Evolutionary conservation across 2,113 vertebrate genomes (phyloP).

Genomic region (Chloebia gouldiae): DNA sequence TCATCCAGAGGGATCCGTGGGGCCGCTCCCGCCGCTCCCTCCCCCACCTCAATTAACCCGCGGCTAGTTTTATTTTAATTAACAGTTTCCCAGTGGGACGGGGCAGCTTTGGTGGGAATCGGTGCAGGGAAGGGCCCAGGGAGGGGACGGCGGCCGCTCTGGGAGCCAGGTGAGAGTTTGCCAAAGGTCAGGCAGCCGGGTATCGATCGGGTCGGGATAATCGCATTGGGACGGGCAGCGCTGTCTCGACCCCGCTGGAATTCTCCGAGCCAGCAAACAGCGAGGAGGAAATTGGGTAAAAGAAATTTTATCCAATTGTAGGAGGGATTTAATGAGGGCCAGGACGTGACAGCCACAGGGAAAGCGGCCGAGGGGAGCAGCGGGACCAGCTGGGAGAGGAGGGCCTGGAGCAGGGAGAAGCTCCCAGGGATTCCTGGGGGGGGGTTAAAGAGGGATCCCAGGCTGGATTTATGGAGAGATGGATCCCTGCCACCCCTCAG

Average conservation of each 20-base stretch:
- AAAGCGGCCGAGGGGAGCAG: background rate
- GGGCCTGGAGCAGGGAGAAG: accelerated
- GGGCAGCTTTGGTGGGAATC: too few species aligned
- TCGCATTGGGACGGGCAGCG: background rate
- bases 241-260: constrained; percentile 3
- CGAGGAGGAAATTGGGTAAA: constrained; percentile 13
- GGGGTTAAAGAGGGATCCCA: background rate
- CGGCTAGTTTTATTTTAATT: background rate
- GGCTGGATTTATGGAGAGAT: accelerated
- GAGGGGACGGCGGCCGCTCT: background rate
- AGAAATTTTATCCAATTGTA: background rate
- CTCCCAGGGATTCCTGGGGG: background rate
- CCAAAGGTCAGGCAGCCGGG: background rate
- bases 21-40: too few species aligned
- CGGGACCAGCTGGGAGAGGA: background rate
- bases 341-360: background rate
- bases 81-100: too few species aligned
- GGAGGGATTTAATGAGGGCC: constrained; percentile 8
- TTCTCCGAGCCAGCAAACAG: background rate
- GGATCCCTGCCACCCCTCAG: accelerated
- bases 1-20: background rate
- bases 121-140: accelerated
- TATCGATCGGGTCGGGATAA: background rate
- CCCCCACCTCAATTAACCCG: too few species aligned
- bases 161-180: background rate